A percentile compares a stretch with the other conserved stretches of the same genome.
Conservation (phyloP, 2,113 vertebrate genomes). For the Ammodytes marinus region DNA sequence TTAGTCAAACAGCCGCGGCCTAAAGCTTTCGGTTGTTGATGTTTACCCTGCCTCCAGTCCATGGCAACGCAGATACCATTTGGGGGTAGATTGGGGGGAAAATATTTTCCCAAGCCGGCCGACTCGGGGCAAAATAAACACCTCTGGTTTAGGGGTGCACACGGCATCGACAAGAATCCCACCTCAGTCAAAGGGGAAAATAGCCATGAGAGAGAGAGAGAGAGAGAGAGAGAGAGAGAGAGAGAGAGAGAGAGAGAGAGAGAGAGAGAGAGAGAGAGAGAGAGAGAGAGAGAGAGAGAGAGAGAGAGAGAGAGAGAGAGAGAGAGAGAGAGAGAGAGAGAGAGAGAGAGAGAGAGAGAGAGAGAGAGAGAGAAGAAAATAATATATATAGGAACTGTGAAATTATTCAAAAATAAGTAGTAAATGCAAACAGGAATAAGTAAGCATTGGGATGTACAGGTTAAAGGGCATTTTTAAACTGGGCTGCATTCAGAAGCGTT, state of each 20-base stretch:
- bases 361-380: neutral
- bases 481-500: neutral
- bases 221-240: neutral
- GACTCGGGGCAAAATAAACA: slow-evolving; percentile 78
- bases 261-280: neutral
- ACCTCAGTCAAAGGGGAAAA: slow-evolving; percentile 60
- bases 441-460: neutral
- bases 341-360: slow-evolving; percentile 6
- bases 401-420: neutral
- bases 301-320: neutral
- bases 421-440: neutral
- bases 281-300: neutral
- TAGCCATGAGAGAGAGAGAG: neutral
- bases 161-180: slow-evolving; percentile 62
- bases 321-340: slow-evolving; percentile 4
- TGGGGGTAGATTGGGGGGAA: slow-evolving; percentile 63
- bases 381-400: neutral
- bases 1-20: slow-evolving; percentile 65
- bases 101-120: slow-evolving; percentile 81
- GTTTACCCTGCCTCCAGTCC: slow-evolving; percentile 70
- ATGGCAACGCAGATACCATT: slow-evolving; percentile 76
- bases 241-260: slow-evolving; percentile 1
- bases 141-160: slow-evolving; percentile 52
- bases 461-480: neutral
- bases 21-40: slow-evolving; percentile 67